phyloP scores from a whole-genome alignment of 1,140 invertebrate species.

The Drosophila navojoa region DNA sequence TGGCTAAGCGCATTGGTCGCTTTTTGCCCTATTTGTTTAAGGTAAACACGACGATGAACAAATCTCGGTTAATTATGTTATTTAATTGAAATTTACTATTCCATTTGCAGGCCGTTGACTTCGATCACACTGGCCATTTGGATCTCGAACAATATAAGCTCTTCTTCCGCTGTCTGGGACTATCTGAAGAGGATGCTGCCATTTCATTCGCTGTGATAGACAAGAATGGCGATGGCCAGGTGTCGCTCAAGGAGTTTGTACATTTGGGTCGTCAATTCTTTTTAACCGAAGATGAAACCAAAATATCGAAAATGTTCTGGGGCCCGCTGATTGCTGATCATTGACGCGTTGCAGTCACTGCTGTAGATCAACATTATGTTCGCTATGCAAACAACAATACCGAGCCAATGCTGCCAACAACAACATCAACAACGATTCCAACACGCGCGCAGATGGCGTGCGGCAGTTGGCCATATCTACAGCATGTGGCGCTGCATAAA shows the following conservation, averaged over 20 bases:
- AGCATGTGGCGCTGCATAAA: slow-evolving; percentile 71
- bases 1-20: slow-evolving; percentile 89
- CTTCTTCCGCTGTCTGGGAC: slow-evolving; percentile 91
- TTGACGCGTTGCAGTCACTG: slow-evolving; percentile 79
- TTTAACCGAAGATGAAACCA: slow-evolving; percentile 89
- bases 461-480: slow-evolving; percentile 70
- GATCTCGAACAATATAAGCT: slow-evolving; percentile 92
- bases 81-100: neutral
- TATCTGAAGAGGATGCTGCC: slow-evolving; percentile 89
- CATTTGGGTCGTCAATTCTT: slow-evolving; percentile 92
- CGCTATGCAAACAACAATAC: slow-evolving; percentile 42
- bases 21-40: slow-evolving; percentile 92
- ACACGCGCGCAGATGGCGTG: slow-evolving; percentile 62
- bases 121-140: slow-evolving; percentile 90
- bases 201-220: slow-evolving; percentile 91
- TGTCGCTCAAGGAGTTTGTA: slow-evolving; percentile 91
- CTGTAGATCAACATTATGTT: slow-evolving; percentile 68
- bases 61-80: too few species aligned
- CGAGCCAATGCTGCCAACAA: slow-evolving; percentile 63
- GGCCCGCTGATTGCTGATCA: slow-evolving; percentile 87
- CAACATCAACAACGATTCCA: slow-evolving; percentile 45
- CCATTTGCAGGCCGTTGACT: slow-evolving; percentile 89
- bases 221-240: slow-evolving; percentile 89
- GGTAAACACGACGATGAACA: slow-evolving; percentile 83
- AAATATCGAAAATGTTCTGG: slow-evolving; percentile 93